A percentile compares a stretch with the other conserved stretches of the same genome.
Evolutionary conservation across 1,140 invertebrate species (phyloP).

Genomic region (Drosophila nigromelanica): DNA sequence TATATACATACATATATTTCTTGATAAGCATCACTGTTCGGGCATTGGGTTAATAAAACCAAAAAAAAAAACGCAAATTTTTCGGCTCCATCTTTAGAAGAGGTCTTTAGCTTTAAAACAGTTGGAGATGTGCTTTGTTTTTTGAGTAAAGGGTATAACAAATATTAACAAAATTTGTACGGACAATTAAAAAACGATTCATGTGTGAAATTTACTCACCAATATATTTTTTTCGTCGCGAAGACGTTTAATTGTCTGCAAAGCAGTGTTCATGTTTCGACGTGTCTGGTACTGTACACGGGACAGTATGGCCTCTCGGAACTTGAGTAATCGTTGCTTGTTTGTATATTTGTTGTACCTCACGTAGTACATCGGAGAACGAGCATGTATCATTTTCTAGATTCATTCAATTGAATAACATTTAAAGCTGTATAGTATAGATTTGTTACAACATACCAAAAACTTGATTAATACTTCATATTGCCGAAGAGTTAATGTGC

Average conservation of each 20-base stretch:
- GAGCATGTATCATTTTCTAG: constrained; percentile 78
- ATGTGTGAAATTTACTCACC: constrained; percentile 34
- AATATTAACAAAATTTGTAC: too few relatives aligned
- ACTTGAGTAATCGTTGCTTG: constrained; percentile 49
- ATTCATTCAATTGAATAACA: background rate
- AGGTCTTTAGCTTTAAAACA: too few relatives aligned
- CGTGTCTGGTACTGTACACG: constrained; percentile 75
- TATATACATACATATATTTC: too few relatives aligned
- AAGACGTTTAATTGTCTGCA: constrained; percentile 54
- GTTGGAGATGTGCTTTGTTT: too few relatives aligned
- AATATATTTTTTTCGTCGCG: constrained; percentile 47
- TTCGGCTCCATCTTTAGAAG: too few relatives aligned
- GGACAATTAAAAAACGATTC: too few relatives aligned
- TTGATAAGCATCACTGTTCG: too few relatives aligned
- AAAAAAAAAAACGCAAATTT: too few relatives aligned
- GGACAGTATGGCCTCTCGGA: constrained; percentile 52
- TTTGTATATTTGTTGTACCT: constrained; percentile 58
- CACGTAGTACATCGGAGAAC: constrained; percentile 65
- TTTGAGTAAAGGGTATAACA: too few relatives aligned
- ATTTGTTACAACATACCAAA: constrained; percentile 32
- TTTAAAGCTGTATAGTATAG: background rate
- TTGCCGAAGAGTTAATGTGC: constrained; percentile 32
- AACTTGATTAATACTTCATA: constrained; percentile 58
- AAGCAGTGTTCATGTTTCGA: constrained; percentile 63
- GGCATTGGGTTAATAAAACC: too few relatives aligned